Percentiles rank a stretch among this genome's conserved stretches.
Evolutionary conservation across 92 coral and sea anemone genomes (phyloP).

Genomic region (Heteractis magnifica): DNA sequence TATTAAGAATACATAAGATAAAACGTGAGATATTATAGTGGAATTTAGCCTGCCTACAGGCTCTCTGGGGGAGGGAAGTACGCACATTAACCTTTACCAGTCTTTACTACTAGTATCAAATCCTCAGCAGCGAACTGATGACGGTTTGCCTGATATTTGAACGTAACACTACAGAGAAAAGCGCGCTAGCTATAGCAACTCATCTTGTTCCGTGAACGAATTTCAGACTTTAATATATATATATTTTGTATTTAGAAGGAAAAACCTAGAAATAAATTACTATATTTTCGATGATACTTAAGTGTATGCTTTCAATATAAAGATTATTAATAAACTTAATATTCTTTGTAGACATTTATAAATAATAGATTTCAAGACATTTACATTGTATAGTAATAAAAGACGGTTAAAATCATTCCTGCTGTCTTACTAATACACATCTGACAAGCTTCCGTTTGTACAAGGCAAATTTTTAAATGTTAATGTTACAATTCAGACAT

Average conservation of each 20-base stretch:
- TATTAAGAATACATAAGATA: not conserved
- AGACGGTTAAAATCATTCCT: not conserved
- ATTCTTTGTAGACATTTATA: constrained; percentile 10
- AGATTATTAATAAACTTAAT: not conserved
- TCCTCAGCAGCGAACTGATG: too few relatives aligned
- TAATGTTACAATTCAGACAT: too few relatives aligned
- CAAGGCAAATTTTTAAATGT: too few relatives aligned
- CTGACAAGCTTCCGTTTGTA: too few relatives aligned
- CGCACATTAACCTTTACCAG: too few relatives aligned
- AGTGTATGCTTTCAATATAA: not conserved
- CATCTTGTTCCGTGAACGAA: not conserved
- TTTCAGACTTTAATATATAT: not conserved
- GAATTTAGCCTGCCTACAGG: not conserved
- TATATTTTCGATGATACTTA: not conserved
- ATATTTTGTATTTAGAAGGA: constrained; percentile 4
- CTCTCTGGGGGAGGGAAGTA: too few relatives aligned
- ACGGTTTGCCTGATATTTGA: too few relatives aligned
- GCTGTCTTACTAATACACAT: not conserved
- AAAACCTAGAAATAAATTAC: not conserved
- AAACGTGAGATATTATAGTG: not conserved
- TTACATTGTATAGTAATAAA: not conserved
- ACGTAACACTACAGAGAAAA: not conserved
- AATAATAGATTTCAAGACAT: not conserved
- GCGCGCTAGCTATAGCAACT: not conserved
- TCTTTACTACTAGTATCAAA: too few relatives aligned